phyloP scores from a whole-genome alignment of 2,113 vertebrate species.

The Agelaius tricolor region DNA sequence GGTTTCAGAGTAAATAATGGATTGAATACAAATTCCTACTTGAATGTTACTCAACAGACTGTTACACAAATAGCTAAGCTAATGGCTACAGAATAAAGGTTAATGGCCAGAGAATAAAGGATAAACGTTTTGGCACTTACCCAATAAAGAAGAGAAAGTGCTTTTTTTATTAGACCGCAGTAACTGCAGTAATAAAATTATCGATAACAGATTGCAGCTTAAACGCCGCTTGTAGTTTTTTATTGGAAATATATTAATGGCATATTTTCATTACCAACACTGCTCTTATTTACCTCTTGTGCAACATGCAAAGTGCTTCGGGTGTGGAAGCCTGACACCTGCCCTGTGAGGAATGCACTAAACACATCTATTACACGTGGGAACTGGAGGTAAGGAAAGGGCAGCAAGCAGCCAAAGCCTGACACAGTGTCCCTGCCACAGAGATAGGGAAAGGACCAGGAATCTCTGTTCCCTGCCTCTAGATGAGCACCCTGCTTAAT shows the following conservation, averaged over 20 bases:
- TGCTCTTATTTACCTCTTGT: conserved; percentile 12
- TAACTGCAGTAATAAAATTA: conserved; percentile 61
- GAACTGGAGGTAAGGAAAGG: neutral
- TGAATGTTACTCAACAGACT: conserved; percentile 46
- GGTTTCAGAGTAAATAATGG: conserved; percentile 44
- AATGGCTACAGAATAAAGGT: conserved; percentile 66
- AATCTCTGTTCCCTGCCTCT: neutral
- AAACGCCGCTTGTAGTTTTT: conserved; percentile 6
- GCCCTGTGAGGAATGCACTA: neutral
- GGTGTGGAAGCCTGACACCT: neutral
- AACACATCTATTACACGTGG: neutral
- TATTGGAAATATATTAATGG: conserved; percentile 33
- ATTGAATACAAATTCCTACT: conserved; percentile 56
- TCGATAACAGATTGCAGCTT: conserved; percentile 63
- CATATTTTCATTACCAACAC: conserved; percentile 46
- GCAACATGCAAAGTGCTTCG: neutral
- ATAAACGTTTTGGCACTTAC: conserved; percentile 61
- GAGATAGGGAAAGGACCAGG: neutral
- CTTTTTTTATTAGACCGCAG: conserved; percentile 56
- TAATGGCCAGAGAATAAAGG: conserved; percentile 64
- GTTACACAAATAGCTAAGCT: conserved; percentile 58
- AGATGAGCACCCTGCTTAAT: neutral
- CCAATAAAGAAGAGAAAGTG: conserved; percentile 65
- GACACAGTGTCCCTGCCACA: fast-evolving
- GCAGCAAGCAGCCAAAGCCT: neutral